Conservation (phyloP, 2,888 invertebrate species). For the Apomyelois bistriatella region DNA sequence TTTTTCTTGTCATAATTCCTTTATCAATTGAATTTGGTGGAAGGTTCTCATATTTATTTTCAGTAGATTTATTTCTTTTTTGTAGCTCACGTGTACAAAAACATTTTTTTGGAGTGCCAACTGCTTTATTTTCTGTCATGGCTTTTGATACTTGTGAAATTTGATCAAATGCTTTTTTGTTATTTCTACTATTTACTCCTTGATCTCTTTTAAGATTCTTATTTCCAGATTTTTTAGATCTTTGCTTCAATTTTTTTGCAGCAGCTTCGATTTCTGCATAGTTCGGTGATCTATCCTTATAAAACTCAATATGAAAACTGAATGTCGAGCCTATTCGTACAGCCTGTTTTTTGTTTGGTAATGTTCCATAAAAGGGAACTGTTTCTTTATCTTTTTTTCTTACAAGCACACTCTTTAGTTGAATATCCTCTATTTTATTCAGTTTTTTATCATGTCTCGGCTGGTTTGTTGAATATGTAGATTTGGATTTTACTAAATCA, state of each 20-base stretch:
- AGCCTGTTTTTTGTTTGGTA: conserved; percentile 20
- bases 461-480: not conserved
- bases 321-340: conserved; percentile 34
- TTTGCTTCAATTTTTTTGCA: conserved; percentile 13
- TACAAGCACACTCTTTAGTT: not conserved
- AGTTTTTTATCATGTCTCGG: not conserved
- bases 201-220: not conserved
- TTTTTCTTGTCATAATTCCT: conserved; percentile 11
- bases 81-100: conserved; percentile 40
- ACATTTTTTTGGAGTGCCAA: conserved; percentile 27
- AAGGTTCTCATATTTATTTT: conserved; percentile 5
- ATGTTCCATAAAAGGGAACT: not conserved
- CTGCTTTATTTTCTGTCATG: conserved; percentile 14
- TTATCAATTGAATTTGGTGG: not conserved
- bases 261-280: conserved; percentile 17
- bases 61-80: conserved; percentile 19
- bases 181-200: not conserved
- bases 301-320: conserved; percentile 40
- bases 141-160: conserved; percentile 17
- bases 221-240: conserved; percentile 9
- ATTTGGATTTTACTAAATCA: not conserved
- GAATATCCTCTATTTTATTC: not conserved
- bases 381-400: not conserved
- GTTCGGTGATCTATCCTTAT: conserved; percentile 25
- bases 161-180: conserved; percentile 13